phyloP scores from a whole-genome alignment of 2,113 vertebrate species.

The Psammodynastes pulverulentus region DNA sequence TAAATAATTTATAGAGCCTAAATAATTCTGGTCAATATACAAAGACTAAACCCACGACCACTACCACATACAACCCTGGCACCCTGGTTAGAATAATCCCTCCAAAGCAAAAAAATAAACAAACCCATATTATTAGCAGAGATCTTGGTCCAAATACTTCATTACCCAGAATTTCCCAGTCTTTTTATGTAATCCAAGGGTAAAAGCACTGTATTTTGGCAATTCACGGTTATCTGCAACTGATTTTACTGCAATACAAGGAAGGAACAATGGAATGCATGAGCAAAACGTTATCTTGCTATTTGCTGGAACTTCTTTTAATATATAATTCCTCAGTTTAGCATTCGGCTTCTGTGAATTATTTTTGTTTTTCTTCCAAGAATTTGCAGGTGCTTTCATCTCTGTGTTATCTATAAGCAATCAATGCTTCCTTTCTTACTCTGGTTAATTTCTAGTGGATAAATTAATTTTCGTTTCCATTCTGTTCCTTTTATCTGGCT shows the following conservation, averaged over 20 bases:
- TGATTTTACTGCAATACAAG: background rate
- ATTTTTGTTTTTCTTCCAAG: conserved; percentile 4
- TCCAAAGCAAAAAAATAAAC: background rate
- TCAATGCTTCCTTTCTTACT: background rate
- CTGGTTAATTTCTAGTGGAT: conserved; percentile 6
- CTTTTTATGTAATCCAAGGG: background rate
- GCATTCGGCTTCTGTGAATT: background rate
- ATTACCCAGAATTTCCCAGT: background rate
- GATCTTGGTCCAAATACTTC: background rate
- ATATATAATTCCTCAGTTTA: background rate
- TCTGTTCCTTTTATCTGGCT: background rate
- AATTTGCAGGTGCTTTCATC: conserved; percentile 2
- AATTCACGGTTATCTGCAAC: background rate
- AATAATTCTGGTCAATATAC: background rate
- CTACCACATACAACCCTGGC: background rate
- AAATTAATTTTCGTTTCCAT: conserved; percentile 13
- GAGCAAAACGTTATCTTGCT: background rate
- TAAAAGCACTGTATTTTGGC: background rate
- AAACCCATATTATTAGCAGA: background rate
- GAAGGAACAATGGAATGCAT: background rate
- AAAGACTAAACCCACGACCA: background rate
- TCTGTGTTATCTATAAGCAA: background rate
- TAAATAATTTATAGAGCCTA: background rate
- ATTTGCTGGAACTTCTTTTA: background rate
- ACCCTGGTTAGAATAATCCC: background rate